Evolutionary conservation across 2,113 vertebrate species (phyloP).

Genomic region (Salvator merianae): DNA sequence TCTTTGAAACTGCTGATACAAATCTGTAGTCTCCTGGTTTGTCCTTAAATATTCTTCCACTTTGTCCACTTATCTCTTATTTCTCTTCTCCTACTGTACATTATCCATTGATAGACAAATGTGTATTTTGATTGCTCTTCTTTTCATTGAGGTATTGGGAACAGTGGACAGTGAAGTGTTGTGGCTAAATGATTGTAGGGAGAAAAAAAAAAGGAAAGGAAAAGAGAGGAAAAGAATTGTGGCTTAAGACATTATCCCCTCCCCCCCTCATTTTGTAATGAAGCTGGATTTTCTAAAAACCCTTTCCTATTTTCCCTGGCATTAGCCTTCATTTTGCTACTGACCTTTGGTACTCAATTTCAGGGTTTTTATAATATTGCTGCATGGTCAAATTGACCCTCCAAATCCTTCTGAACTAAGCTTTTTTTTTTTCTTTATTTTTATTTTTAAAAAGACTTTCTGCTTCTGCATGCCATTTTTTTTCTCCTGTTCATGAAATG

Average conservation of each 20-base stretch:
- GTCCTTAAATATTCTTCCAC: too few relatives aligned
- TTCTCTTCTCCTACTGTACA: background rate
- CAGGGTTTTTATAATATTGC: slow-evolving; percentile 41
- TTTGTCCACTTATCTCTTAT: background rate
- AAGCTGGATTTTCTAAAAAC: slow-evolving; percentile 25
- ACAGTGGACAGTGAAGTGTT: slow-evolving; percentile 28
- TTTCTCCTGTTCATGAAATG: slow-evolving; percentile 20
- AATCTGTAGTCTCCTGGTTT: too few relatives aligned
- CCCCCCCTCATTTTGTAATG: slow-evolving; percentile 14
- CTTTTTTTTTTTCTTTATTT: fast-evolving
- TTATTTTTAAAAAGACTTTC: background rate
- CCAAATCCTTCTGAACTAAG: slow-evolving; percentile 29
- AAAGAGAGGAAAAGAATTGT: slow-evolving; percentile 26
- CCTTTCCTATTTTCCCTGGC: slow-evolving; percentile 35
- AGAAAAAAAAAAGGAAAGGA: background rate
- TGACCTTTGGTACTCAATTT: slow-evolving; percentile 43
- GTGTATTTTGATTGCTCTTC: slow-evolving; percentile 9
- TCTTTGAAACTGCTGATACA: too few relatives aligned
- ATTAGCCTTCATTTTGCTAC: slow-evolving; percentile 11
- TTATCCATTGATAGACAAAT: background rate
- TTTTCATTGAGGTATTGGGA: background rate
- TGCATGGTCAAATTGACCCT: slow-evolving; percentile 19
- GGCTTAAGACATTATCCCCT: background rate
- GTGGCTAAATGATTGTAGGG: slow-evolving; percentile 37
- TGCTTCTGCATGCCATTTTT: fast-evolving